Percentiles rank a stretch among this genome's conserved stretches.
Conservation (phyloP, 1,140 invertebrate species). For the Apis cerana region DNA sequence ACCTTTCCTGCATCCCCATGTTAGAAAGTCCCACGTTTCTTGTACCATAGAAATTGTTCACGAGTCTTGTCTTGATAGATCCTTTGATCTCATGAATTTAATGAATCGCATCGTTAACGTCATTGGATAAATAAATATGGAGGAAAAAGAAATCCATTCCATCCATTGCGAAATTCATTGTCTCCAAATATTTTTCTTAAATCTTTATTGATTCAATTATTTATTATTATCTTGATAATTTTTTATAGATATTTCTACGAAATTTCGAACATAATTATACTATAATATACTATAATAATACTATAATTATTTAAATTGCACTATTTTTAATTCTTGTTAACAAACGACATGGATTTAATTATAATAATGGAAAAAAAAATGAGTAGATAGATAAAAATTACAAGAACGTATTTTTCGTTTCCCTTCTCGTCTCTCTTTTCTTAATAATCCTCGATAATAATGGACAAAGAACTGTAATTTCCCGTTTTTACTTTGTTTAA, state of each 20-base stretch:
- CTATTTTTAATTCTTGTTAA: no score
- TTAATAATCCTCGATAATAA: background rate
- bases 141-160: no score
- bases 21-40: conserved; percentile 33
- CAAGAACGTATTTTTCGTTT: background rate
- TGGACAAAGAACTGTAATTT: no score
- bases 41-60: conserved; percentile 18
- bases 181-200: background rate
- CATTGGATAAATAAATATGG: background rate
- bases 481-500: background rate
- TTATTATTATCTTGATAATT: no score
- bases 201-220: no score
- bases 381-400: background rate
- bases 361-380: background rate
- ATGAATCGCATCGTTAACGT: background rate
- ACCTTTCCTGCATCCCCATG: conserved; percentile 3
- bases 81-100: background rate
- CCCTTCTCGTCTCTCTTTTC: no score
- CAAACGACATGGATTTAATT: no score
- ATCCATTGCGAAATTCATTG: background rate
- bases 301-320: no score
- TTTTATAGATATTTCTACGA: no score
- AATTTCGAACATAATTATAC: no score
- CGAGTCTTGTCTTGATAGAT: no score
- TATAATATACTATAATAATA: no score